Conservation (phyloP, 2,113 vertebrate species). For the Nanorana parkeri region DNA sequence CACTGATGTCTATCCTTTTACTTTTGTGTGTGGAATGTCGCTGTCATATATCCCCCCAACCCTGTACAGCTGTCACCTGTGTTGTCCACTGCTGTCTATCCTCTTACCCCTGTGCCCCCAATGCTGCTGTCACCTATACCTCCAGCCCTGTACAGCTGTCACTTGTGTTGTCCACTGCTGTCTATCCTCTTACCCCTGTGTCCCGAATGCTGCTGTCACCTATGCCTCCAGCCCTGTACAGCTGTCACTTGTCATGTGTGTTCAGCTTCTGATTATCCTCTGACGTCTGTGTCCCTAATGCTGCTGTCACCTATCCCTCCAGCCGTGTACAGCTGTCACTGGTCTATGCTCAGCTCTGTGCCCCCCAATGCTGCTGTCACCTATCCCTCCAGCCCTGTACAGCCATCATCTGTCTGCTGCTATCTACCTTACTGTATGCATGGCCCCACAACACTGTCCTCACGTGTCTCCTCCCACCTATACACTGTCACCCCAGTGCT, state of each 20-base stretch:
- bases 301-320: not conserved
- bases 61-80: too few relatives aligned
- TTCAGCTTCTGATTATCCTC: too few relatives aligned
- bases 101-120: not conserved
- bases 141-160: not conserved
- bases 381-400: not conserved
- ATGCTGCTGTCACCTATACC: not conserved
- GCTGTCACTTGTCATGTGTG: not conserved
- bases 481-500: too few relatives aligned
- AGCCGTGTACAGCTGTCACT: not conserved
- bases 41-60: too few relatives aligned
- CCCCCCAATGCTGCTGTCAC: not conserved
- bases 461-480: not conserved
- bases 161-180: not conserved
- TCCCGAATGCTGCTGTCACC: not conserved
- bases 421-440: not conserved
- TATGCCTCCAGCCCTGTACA: not conserved
- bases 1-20: not conserved
- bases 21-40: too few relatives aligned
- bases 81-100: too few relatives aligned
- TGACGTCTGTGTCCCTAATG: not conserved
- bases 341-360: too few relatives aligned
- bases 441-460: not conserved
- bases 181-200: not conserved
- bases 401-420: not conserved